phyloP scores from a whole-genome alignment of 2,113 vertebrate genomes.

The Rutilus rutilus region DNA sequence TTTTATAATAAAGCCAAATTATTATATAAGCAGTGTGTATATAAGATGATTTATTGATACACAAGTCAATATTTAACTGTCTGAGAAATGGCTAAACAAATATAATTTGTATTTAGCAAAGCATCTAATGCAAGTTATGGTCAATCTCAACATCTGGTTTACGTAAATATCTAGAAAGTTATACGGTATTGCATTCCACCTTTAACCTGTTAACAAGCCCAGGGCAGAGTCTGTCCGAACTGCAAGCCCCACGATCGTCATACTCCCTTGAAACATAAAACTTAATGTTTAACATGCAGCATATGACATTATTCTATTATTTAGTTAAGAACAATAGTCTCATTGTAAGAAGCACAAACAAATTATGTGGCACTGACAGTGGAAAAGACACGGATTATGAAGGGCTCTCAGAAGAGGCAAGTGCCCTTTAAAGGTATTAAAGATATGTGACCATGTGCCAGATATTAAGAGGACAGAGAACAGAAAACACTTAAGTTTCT shows the following conservation, averaged over 20 bases:
- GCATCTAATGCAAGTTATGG: neutral
- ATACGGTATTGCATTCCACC: neutral
- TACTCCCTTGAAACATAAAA: neutral
- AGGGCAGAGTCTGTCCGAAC: neutral
- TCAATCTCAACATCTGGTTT: neutral
- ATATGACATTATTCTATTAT: neutral
- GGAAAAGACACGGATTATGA: conserved; percentile 18
- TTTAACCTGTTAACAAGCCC: neutral
- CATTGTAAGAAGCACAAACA: conserved; percentile 3
- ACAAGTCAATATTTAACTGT: neutral
- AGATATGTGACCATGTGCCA: conserved; percentile 34
- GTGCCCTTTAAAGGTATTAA: conserved; percentile 22
- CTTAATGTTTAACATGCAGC: neutral
- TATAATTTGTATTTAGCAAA: neutral
- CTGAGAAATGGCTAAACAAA: neutral
- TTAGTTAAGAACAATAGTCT: conserved; percentile 3
- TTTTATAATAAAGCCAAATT: neutral
- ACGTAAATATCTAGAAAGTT: neutral
- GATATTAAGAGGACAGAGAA: conserved; percentile 49
- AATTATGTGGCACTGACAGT: neutral
- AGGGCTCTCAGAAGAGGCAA: conserved; percentile 25
- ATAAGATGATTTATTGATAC: neutral
- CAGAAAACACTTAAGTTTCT: conserved; percentile 59
- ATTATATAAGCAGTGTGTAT: neutral
- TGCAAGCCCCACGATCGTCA: neutral